Percentiles rank a stretch among this genome's conserved stretches.
These are phyloP conservation scores for Ornithoptera priamus DNA, from an alignment of 2,888 invertebrate species.

Conservation along the genomic window DNA sequence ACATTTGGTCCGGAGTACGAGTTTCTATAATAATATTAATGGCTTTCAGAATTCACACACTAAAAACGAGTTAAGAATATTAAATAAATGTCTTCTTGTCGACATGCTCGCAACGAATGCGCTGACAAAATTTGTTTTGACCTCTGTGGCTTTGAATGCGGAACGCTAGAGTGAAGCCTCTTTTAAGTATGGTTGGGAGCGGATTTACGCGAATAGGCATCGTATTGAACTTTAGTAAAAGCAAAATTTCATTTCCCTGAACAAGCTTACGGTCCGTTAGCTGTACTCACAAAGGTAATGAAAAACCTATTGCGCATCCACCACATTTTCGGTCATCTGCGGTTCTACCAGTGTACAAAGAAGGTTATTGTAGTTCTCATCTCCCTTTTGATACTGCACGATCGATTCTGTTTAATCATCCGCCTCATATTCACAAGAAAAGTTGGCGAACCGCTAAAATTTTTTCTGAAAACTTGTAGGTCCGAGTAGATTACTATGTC, in stretches of 20 bases:
- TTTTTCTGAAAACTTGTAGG: too few species aligned
- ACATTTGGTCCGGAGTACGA: background rate
- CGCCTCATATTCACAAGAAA: background rate
- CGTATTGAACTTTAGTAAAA: background rate
- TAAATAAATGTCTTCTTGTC: background rate
- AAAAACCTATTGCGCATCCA: background rate
- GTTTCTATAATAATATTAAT: background rate
- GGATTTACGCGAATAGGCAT: background rate
- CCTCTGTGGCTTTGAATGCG: background rate
- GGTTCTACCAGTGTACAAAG: background rate
- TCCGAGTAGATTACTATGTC: too few species aligned
- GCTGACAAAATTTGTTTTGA: background rate
- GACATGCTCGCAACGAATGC: background rate
- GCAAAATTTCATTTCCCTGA: background rate
- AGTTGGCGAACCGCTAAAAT: background rate
- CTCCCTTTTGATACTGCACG: background rate
- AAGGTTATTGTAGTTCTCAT: background rate
- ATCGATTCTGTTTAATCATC: background rate
- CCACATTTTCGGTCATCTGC: background rate
- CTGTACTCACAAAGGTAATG: background rate
- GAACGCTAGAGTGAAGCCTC: background rate
- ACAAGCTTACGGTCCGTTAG: background rate
- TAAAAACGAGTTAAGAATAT: background rate
- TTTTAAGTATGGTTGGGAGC: background rate
- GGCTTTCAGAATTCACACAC: background rate